phyloP scores from a whole-genome alignment of 2,113 vertebrate genomes.

The Etheostoma cragini region DNA sequence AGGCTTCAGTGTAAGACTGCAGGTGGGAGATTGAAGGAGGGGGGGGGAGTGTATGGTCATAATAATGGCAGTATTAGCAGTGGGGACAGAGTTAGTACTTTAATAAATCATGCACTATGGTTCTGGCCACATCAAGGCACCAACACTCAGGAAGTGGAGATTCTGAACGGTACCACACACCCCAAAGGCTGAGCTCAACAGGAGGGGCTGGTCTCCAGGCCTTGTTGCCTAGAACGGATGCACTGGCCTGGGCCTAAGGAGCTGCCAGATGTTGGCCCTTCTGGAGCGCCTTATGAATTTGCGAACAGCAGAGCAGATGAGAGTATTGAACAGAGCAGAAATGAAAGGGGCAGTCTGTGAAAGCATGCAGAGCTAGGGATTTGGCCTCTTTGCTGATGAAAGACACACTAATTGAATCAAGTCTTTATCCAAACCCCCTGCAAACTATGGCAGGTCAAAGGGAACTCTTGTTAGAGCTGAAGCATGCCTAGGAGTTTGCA shows the following conservation, averaged over 20 bases:
- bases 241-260: slow-evolving; percentile 61
- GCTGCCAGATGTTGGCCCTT: slow-evolving; percentile 79
- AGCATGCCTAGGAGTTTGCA: slow-evolving; percentile 35
- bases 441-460: slow-evolving; percentile 52
- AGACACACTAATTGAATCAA: slow-evolving; percentile 75
- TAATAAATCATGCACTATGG: slow-evolving; percentile 76
- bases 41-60: slow-evolving; percentile 40
- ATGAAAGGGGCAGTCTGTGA: slow-evolving; percentile 53
- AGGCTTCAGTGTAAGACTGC: slow-evolving; percentile 49
- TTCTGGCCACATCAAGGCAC: slow-evolving; percentile 79
- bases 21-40: slow-evolving; percentile 51
- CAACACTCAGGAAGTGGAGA: slow-evolving; percentile 75
- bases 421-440: slow-evolving; percentile 47
- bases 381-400: slow-evolving; percentile 67
- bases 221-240: slow-evolving; percentile 67
- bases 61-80: slow-evolving; percentile 69
- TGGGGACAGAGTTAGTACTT: slow-evolving; percentile 60
- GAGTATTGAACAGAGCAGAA: slow-evolving; percentile 51
- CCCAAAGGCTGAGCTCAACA: slow-evolving; percentile 77
- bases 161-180: slow-evolving; percentile 69
- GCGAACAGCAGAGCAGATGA: slow-evolving; percentile 65
- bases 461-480: slow-evolving; percentile 46
- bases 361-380: slow-evolving; percentile 30
- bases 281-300: slow-evolving; percentile 64
- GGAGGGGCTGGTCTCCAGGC: slow-evolving; percentile 76